Conservation (phyloP, 1,140 invertebrate species). For the Diorhabda elongata region DNA sequence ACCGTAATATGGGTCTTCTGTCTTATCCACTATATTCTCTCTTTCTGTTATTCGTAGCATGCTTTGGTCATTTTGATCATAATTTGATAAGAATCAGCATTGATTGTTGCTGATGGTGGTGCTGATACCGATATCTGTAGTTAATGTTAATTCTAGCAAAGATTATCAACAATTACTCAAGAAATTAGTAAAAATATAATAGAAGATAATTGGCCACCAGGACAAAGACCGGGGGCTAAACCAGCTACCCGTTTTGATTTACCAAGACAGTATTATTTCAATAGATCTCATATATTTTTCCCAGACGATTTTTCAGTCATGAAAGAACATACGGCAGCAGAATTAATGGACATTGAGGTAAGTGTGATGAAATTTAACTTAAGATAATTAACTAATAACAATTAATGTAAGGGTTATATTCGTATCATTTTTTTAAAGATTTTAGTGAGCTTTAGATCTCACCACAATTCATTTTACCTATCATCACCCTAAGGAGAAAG, state of each 20-base stretch:
- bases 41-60: no score
- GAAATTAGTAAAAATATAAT: slow-evolving; percentile 49
- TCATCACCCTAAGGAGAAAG: no score
- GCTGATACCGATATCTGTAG: background rate
- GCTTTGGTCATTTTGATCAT: no score
- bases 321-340: slow-evolving; percentile 54
- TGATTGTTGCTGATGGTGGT: no score
- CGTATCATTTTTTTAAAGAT: no score
- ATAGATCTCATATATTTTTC: slow-evolving; percentile 73
- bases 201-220: slow-evolving; percentile 69
- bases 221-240: slow-evolving; percentile 63
- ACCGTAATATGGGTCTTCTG: no score
- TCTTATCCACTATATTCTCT: no score
- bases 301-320: slow-evolving; percentile 64
- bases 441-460: no score
- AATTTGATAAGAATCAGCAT: no score
- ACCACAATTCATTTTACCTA: no score
- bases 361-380: slow-evolving; percentile 5
- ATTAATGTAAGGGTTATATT: no score
- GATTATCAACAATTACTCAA: slow-evolving; percentile 51
- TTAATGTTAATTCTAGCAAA: slow-evolving; percentile 43
- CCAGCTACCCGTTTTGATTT: slow-evolving; percentile 80
- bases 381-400: background rate
- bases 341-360: slow-evolving; percentile 62
- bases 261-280: slow-evolving; percentile 79